Evolutionary conservation across 2,797 vertebrate species (phyloP), one percentile per base, ranked within the genome.

Genomic region (Fistularia tabacaria): DNA sequence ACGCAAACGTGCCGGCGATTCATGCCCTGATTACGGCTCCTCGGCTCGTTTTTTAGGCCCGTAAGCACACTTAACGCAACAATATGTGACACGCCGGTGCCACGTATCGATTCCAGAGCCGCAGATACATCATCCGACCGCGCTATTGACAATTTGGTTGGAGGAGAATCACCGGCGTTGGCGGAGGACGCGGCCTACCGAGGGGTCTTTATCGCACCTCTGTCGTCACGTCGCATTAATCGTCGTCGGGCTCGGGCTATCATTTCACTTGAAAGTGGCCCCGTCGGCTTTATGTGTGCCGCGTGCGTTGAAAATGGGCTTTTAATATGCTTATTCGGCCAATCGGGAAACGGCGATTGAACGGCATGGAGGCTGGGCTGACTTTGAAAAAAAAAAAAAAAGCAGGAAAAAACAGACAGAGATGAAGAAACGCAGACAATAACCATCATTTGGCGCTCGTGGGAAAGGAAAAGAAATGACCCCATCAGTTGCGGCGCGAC

Each of bases 121-220:
- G 66, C 55, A 70, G 52, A 82, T 85, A 64, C 49, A 79, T 86
- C 80, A 79, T 70, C 46, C 66, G 2, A 42, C 75, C 66, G 71
- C 63, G 69, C 71, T 82, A 84, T 85, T 37, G 79, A 68, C 78
- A 69, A 54, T 62, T 78, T 77, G 64, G 61, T 66, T 79, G 59
- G 56, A 66, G 57, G 71, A 64, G 57, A 81, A 77, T 55, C 66
- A 71, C 78, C 58, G 57, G 49, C 69, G 74, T 79, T 72, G 77
- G 72, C 69, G 52, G 45, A 64, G 45, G 55, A 52, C 50, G 38
- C 49, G 37, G 36, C 58, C 40, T 12, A 57, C 51, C 49, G 61
- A 57, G 50, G 45, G 63, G 70, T 85, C 79, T 81, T 79, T 76
- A 81, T 79, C 56, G 57, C 66, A 42, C 52, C 1, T 25, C 25